These are phyloP conservation scores for cattle (Bos taurus) DNA, from an alignment of 2,113 vertebrate species.

Conservation along the genomic window ARS-UCD2.0 NC_037339.1:10374501-10375000, in stretches of 20 bases:
- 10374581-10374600: neutral
- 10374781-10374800: neutral
- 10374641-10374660: neutral
- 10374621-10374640: neutral
- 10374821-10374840: neutral
- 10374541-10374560: neutral
- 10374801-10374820: neutral
- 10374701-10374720: neutral
- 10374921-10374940: neutral
- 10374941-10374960: neutral
- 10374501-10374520: neutral
- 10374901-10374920: neutral
- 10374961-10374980: neutral
- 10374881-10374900: neutral
- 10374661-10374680: neutral
- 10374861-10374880: neutral
- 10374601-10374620: neutral
- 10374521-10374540: neutral
- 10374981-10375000: neutral
- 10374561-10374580: neutral
- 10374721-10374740: neutral
- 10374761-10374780: neutral
- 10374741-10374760: neutral
- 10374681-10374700: accelerated
- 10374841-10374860: neutral